phyloP scores from a whole-genome alignment of 2,797 vertebrate species.

The Australoheros facetus region DNA sequence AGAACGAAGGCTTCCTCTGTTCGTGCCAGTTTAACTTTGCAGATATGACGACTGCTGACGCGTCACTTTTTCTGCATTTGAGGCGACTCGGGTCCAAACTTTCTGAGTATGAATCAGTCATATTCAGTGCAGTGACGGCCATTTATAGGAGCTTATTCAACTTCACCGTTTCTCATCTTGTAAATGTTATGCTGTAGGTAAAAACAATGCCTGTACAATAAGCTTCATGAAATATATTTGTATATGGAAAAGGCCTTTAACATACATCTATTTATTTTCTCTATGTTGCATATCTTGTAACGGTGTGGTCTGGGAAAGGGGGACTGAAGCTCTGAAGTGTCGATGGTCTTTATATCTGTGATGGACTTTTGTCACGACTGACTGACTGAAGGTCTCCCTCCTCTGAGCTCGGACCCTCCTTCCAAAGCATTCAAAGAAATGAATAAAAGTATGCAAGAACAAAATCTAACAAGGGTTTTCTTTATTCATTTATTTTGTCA shows the following conservation, averaged over 20 bases:
- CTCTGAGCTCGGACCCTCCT: constrained; percentile 52
- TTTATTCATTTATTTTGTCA: not conserved
- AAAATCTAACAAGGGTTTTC: not conserved
- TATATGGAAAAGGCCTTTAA: constrained; percentile 89
- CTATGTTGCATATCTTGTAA: constrained; percentile 76
- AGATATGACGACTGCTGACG: not conserved
- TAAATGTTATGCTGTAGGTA: constrained; percentile 79
- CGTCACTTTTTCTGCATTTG: not conserved
- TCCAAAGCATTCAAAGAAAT: constrained; percentile 71
- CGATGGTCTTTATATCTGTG: constrained; percentile 41
- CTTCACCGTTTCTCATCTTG: constrained; percentile 69
- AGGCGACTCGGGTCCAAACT: not conserved
- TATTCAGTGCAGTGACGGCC: constrained; percentile 46
- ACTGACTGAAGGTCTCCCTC: constrained; percentile 56
- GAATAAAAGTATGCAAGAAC: constrained; percentile 82
- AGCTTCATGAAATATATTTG: constrained; percentile 87
- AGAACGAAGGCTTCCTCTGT: constrained; percentile 11
- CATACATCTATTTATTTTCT: constrained; percentile 92
- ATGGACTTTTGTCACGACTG: constrained; percentile 69
- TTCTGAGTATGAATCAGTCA: not conserved
- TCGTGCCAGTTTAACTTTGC: not conserved
- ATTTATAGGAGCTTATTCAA: constrained; percentile 54
- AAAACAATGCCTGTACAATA: constrained; percentile 85
- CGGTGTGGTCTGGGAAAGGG: constrained; percentile 49
- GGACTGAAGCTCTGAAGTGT: constrained; percentile 21